phyloP scores from a whole-genome alignment of 1,140 invertebrate genomes.

The Polypedilum vanderplanki region DNA sequence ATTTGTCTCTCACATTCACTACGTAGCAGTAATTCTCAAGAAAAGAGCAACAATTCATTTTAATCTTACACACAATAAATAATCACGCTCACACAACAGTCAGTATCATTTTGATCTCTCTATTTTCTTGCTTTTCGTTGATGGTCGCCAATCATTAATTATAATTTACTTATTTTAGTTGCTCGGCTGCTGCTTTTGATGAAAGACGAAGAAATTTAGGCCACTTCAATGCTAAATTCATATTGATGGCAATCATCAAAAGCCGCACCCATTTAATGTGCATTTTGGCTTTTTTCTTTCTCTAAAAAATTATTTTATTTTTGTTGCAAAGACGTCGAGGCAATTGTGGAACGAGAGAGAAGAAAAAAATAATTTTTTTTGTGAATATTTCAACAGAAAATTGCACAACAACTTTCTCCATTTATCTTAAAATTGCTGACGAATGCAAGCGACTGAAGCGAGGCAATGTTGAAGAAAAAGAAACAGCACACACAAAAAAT shows the following conservation, averaged over 20 bases:
- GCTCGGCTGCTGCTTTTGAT: not conserved
- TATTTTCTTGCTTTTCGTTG: too few species aligned
- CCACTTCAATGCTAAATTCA: conserved; percentile 18
- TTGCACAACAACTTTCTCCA: not conserved
- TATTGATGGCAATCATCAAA: not conserved
- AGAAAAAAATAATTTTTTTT: not conserved
- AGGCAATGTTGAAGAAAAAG: too few species aligned
- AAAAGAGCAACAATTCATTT: conserved; percentile 22
- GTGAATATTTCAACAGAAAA: too few species aligned
- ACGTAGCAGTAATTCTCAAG: too few species aligned
- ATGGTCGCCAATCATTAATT: not conserved
- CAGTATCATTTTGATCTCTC: not conserved
- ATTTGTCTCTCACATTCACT: too few species aligned
- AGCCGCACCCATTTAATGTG: too few species aligned
- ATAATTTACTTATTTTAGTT: not conserved
- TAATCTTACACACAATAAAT: conserved; percentile 23
- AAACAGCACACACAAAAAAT: too few species aligned
- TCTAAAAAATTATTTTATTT: too few species aligned
- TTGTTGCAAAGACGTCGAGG: too few species aligned
- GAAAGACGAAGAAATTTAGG: conserved; percentile 1
- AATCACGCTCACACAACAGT: not conserved
- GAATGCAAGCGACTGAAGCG: too few species aligned
- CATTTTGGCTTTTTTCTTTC: too few species aligned
- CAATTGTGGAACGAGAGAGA: not conserved
- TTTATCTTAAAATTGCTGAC: not conserved